Evolutionary conservation across 2,888 invertebrate genomes (phyloP).

Genomic region (Acrocera orbiculus): DNA sequence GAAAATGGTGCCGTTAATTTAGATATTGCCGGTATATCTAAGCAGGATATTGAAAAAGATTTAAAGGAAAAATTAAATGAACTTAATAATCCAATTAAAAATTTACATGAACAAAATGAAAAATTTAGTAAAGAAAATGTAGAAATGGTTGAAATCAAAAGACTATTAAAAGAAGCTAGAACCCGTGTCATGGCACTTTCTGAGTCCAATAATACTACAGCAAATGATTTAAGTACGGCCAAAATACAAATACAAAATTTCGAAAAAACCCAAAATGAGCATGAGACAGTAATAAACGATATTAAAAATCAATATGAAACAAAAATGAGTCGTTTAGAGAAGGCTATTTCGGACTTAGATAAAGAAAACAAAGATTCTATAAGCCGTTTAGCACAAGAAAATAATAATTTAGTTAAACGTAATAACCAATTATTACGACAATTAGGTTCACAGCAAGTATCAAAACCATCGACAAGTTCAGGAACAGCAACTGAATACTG

Average conservation of each 20-base stretch:
- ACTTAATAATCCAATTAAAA: constrained; percentile 30
- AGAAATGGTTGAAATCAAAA: constrained; percentile 45
- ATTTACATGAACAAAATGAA: constrained; percentile 35
- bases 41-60: constrained; percentile 30
- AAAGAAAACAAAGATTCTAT: constrained; percentile 39
- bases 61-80: constrained; percentile 33
- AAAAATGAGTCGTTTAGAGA: constrained; percentile 48
- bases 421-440: constrained; percentile 51
- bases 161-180: constrained; percentile 54
- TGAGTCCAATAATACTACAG: constrained; percentile 45
- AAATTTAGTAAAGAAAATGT: constrained; percentile 44
- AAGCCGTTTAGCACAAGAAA: constrained; percentile 36
- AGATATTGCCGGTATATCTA: too few relatives aligned
- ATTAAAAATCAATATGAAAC: constrained; percentile 55
- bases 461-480: constrained; percentile 51
- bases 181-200: constrained; percentile 53
- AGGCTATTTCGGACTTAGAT: constrained; percentile 48
- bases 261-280: constrained; percentile 38
- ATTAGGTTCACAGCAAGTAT: constrained; percentile 41
- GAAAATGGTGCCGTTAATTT: too few relatives aligned
- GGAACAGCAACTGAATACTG: constrained; percentile 38
- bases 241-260: constrained; percentile 35
- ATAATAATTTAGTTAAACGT: constrained; percentile 54
- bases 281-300: constrained; percentile 39
- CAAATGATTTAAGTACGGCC: constrained; percentile 39